Base-by-base conservation (phyloP, 2,113 vertebrate genomes). In the Misgurnus anguillicaudatus region DNA sequence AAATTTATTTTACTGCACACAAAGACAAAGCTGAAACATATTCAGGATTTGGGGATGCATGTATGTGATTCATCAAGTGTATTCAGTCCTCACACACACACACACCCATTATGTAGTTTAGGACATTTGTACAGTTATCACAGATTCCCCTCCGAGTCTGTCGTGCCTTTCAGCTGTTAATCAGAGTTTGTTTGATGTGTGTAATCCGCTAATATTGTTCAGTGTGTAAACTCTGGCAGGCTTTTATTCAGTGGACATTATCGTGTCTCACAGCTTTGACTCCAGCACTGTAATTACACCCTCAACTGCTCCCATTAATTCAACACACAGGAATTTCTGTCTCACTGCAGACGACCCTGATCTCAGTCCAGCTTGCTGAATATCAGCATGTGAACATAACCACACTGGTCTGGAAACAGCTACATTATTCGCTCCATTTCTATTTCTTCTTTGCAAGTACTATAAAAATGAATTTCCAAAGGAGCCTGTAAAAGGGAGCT, bases 221-320 rank as follows among this genome's bases (percentile, higher is more conserved):
- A 71, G 58, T 47, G 16, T 38, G 51, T 82, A 85, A 79, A 84
- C 90, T 87, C 86, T 90, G 90, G 87, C 89, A 88, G 87, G 86
- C 65, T 78, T 82, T 81, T 82, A 85, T 86, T 88, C 87, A 86
- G 85, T 83, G 84, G 88, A 87, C 87, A 90, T 93, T 91, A 93
- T 92, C 91, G 91, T 86, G 86, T 86, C 87, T 89, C 89, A 87
- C 91, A 92, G 90, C 89, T 89, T 91, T 90, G 88, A 91, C 90
- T 91, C 86, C 77, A 83, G 89, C 85, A 85, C 84, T 85, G 89
- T 90, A 92, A 92, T 91, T 91, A 92, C 90, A 90, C 89, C 88
- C 90, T 91, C 89, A 90, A 88, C 89, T 90, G 90, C 87, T 64
- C 88, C 90, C 90, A 93, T 92, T 91, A 91, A 89, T 90, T 89